Base-by-base conservation (phyloP, 2,797 vertebrate species). In the Nasua narica region DNA sequence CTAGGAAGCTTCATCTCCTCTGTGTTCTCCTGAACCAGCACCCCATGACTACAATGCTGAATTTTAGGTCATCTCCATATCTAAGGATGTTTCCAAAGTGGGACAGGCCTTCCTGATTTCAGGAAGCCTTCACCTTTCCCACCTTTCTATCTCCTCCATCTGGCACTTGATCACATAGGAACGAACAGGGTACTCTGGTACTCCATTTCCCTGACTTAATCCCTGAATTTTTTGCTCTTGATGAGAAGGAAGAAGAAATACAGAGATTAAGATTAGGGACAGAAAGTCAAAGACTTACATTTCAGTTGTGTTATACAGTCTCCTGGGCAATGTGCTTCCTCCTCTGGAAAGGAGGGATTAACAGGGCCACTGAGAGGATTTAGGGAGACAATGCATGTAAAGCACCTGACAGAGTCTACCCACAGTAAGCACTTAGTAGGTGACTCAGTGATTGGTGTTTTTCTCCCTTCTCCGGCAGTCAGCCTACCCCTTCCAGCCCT, bases 241-340 rank as follows among this genome's bases (percentile, higher is more conserved):
- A 86, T 35, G 40, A 85, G 58, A 90, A 81, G 40, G 37, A 94
- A 92, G 35, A 91, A 89, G 46, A 91, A 86, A 94, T 40, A 82
- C 0, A 88, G 50, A 74, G 82, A 90, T 23, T 65, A 62, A 56
- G 40, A 93, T 65, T 56, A 95, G 23, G 50, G 54, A 78, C 52
- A 97, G 40, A 85, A 78, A 96, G 69, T 87, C 25, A 90, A 43
- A 43, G 52, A 52, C 37, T n/a, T 81, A 14, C 11, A 95, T 29
- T 60, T 9, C 16, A 91, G 76, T 37, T 78, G 35, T 65, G 58
- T 43, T 60, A 87, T 37, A 29, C 13, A 79, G 65, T 2, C 92
- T 69, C 62, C 74, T 50, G 46, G 79, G 79, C 89, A 95, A 65
- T 25, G 48, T 7, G 35, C 4, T 46, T 87, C 62, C 83, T 79